These are phyloP conservation scores for Vidua chalybeata DNA, from an alignment of 2,113 vertebrate species.

Conservation along the genomic window DNA sequence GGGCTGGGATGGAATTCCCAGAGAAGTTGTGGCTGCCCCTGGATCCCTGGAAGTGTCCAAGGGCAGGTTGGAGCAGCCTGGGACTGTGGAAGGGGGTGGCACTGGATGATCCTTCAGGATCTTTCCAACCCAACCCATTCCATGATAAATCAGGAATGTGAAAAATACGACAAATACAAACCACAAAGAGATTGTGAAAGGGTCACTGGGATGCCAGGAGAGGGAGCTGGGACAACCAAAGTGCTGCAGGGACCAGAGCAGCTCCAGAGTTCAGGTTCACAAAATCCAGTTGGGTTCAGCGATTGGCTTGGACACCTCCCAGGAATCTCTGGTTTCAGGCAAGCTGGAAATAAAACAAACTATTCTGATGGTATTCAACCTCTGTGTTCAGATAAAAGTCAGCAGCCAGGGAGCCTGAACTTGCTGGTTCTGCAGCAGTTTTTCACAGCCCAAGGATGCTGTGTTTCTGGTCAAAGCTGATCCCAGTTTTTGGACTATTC, in stretches of 20 bases:
- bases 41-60: neutral
- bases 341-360: neutral
- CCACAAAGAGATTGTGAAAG: neutral
- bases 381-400: neutral
- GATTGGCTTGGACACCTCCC: neutral
- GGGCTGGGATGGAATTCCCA: neutral
- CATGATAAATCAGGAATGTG: neutral
- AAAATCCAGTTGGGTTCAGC: neutral
- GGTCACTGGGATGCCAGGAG: neutral
- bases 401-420: neutral
- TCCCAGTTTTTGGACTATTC: neutral
- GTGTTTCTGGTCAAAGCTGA: neutral
- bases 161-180: fast-evolving
- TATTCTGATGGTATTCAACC: neutral
- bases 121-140: neutral
- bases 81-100: neutral
- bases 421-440: neutral
- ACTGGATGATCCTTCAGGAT: neutral
- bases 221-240: neutral
- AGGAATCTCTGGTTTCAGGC: conserved; percentile 32
- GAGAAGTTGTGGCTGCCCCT: neutral
- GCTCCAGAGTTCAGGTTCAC: neutral
- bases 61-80: neutral
- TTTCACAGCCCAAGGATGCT: neutral
- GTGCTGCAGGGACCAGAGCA: neutral